Percentiles rank a stretch among this genome's conserved stretches.
Evolutionary conservation across 2,797 vertebrate species (phyloP).

Genomic region (Pangasius sanitwongsei): DNA sequence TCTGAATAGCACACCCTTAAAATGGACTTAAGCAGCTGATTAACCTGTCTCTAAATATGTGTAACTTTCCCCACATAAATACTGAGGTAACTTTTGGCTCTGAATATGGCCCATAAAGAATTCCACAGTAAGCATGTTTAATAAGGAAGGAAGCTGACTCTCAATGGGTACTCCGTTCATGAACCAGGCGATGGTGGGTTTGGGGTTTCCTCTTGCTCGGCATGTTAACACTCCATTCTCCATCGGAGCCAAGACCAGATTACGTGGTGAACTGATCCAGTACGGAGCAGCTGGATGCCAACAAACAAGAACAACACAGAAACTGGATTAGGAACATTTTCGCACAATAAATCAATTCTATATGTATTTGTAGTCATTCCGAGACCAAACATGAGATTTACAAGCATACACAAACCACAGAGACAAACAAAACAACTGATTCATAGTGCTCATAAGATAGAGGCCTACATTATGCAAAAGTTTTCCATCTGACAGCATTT

Average conservation of each 20-base stretch:
- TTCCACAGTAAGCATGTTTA: neutral
- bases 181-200: slow-evolving; percentile 87
- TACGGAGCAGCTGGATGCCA: slow-evolving; percentile 86
- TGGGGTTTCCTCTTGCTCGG: slow-evolving; percentile 90
- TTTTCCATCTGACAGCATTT: slow-evolving; percentile 12
- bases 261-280: slow-evolving; percentile 89
- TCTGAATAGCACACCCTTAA: neutral
- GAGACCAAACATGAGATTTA: neutral
- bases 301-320: slow-evolving; percentile 33
- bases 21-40: neutral
- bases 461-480: neutral
- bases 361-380: neutral
- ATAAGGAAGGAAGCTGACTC: slow-evolving; percentile 73
- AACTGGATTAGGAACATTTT: neutral
- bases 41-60: neutral
- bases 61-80: neutral
- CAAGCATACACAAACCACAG: neutral
- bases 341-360: neutral
- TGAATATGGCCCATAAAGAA: neutral
- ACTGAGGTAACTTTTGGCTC: neutral
- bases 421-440: neutral
- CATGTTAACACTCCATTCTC: slow-evolving; percentile 87
- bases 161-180: slow-evolving; percentile 90
- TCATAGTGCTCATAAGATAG: neutral
- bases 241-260: slow-evolving; percentile 90